Base-by-base conservation (phyloP, 1,140 invertebrate species). In the Leucophenga varia region DNA sequence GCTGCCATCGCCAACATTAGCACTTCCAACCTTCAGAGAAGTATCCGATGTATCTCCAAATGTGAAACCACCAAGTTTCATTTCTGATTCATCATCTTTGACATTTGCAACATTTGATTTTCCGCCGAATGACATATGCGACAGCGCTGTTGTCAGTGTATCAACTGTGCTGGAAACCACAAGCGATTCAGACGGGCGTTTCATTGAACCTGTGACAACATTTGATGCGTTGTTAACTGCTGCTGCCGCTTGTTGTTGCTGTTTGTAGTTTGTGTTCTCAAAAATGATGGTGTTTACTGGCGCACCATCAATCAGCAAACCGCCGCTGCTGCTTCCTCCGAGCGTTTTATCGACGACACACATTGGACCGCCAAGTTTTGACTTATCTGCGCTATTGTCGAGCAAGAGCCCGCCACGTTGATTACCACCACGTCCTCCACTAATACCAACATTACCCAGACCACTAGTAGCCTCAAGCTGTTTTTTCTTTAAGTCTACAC, bases 231-330 rank as follows among this genome's bases (percentile, higher is more conserved):
- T 55, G 43, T 40, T 42, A 47, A 28, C 39, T 39, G 31, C 71
- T 78, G 83, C 61, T 59, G 82, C 40, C 81, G 81, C 76, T 88
- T 88, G 64, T 72, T 79, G 84, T 59, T 65, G 82, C 45, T 84
- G 82, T 76, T 90, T 89, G 63, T 89, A 93, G 70, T 93, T 93
- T 0, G 90, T 93, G 74, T 94, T 94, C 70, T 94, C 92, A 70
- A 94, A 94, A 47, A 94, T 92, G 25, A 94, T 87, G 0, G 91
- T 94, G 64, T 91, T 87, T 12, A 93, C 89, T 1, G 90, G 88
- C 1, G 88, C 57, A 13, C 59, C 64, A n/a, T 73, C 61, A 8
- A 72, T 38, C 7, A 70, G 32, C 0, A 47, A 44, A 20, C 13
- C 47, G 40, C 4, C 38, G 47, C 13, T 47, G 22, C 42, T 43